Percentiles rank a stretch among this genome's conserved stretches.
Evolutionary conservation across 1,140 invertebrate species (phyloP).

Genomic region (Drosophila sturtevanti): DNA sequence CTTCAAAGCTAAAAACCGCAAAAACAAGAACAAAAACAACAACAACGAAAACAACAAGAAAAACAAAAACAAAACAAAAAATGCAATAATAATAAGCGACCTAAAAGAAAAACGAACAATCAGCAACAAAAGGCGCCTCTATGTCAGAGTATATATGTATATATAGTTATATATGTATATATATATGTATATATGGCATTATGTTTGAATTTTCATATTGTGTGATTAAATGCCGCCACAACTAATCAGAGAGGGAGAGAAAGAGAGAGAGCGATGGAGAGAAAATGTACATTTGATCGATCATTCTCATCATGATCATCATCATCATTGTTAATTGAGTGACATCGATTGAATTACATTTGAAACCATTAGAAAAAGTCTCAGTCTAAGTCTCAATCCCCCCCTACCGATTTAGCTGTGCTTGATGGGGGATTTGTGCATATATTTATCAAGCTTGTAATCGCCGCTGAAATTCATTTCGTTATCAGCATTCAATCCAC

Average conservation of each 20-base stretch:
- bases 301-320: constrained; percentile 1
- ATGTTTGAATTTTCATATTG: constrained; percentile 30
- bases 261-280: constrained; percentile 13
- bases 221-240: constrained; percentile 51
- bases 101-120: constrained; percentile 19
- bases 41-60: constrained; percentile 32
- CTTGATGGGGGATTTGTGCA: constrained; percentile 14
- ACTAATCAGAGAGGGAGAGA: constrained; percentile 10
- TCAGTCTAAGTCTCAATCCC: constrained; percentile 15
- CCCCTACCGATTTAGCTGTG: constrained; percentile 34
- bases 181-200: constrained; percentile 28
- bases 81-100: not conserved
- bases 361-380: constrained; percentile 53
- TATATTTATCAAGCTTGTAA: constrained; percentile 75
- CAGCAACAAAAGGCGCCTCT: constrained; percentile 63
- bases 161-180: constrained; percentile 29
- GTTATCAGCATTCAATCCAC: constrained; percentile 68
- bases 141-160: constrained; percentile 25
- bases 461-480: constrained; percentile 74
- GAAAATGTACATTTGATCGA: too few relatives aligned
- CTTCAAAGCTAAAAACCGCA: constrained; percentile 52
- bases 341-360: constrained; percentile 73
- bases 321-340: constrained; percentile 18
- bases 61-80: constrained; percentile 62
- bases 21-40: constrained; percentile 64